These are phyloP conservation scores for Microcebus jonahi DNA, from an alignment of 2,113 vertebrate genomes.

Conservation along the genomic window DNA sequence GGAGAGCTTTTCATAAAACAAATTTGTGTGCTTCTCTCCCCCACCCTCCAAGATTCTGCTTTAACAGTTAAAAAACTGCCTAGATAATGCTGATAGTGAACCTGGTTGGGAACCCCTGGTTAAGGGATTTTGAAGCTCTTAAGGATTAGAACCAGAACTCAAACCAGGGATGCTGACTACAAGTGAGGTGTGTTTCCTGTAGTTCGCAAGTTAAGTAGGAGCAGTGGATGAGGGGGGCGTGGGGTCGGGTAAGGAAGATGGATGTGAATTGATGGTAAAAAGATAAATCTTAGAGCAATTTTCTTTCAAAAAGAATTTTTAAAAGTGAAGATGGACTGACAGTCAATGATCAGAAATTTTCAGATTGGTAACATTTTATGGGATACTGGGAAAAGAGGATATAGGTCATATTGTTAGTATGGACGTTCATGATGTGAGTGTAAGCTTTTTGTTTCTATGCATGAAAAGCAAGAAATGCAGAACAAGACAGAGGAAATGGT, in stretches of 20 bases:
- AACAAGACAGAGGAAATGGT: background rate
- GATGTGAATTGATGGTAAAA: background rate
- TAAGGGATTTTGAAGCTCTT: constrained; percentile 8
- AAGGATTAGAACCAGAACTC: background rate
- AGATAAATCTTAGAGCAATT: background rate
- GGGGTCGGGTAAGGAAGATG: background rate
- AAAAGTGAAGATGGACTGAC: background rate
- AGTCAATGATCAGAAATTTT: background rate
- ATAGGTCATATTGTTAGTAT: background rate
- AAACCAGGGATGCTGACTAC: background rate
- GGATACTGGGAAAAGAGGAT: background rate
- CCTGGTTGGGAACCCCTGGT: background rate
- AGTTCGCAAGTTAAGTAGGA: background rate
- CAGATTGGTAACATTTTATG: background rate
- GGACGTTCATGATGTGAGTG: background rate
- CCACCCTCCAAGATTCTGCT: background rate
- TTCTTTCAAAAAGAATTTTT: background rate
- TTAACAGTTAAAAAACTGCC: background rate
- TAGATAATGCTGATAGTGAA: background rate
- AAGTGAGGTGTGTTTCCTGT: background rate
- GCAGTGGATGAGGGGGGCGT: background rate
- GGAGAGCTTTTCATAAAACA: background rate
- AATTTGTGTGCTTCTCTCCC: background rate
- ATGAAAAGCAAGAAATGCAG: background rate
- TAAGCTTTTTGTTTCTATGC: background rate